phyloP scores from a whole-genome alignment of 2,113 vertebrate species.

The Phalacrocorax brasilianus region DNA sequence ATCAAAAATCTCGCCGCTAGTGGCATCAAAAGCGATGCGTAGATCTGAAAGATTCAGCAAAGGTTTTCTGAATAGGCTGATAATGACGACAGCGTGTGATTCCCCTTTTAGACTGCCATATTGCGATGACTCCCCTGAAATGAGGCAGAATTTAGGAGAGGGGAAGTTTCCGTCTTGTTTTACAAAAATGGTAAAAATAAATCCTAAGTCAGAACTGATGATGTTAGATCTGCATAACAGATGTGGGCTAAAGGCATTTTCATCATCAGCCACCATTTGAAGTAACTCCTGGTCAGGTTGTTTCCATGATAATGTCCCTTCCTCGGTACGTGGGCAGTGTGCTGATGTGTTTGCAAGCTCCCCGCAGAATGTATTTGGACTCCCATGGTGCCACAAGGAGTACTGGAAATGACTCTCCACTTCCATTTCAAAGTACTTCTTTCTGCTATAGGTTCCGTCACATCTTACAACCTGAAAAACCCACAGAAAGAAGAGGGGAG shows the following conservation, averaged over 20 bases:
- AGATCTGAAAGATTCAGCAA: slow-evolving; percentile 11
- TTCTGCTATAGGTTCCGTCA: background rate
- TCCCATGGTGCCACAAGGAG: background rate
- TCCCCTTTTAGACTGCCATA: slow-evolving; percentile 19
- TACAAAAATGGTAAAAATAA: background rate
- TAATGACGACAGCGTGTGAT: background rate
- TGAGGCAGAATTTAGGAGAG: background rate
- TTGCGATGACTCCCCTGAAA: background rate
- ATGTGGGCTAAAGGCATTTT: background rate
- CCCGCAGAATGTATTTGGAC: background rate
- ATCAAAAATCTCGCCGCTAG: background rate
- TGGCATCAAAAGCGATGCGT: slow-evolving; percentile 14
- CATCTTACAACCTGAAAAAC: background rate
- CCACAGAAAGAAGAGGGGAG: background rate
- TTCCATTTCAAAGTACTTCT: background rate
- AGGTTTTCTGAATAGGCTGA: slow-evolving; percentile 28
- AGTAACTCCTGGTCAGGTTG: background rate
- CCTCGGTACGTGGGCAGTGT: background rate
- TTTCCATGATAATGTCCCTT: background rate
- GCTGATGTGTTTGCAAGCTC: background rate
- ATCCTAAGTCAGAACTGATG: background rate
- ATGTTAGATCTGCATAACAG: background rate
- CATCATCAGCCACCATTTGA: background rate
- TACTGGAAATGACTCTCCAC: background rate
- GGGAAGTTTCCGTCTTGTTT: background rate